Evolutionary conservation across 2,797 vertebrate species (phyloP), one percentile per base, ranked within the genome.

Genomic region (Antrozous pallidus): DNA sequence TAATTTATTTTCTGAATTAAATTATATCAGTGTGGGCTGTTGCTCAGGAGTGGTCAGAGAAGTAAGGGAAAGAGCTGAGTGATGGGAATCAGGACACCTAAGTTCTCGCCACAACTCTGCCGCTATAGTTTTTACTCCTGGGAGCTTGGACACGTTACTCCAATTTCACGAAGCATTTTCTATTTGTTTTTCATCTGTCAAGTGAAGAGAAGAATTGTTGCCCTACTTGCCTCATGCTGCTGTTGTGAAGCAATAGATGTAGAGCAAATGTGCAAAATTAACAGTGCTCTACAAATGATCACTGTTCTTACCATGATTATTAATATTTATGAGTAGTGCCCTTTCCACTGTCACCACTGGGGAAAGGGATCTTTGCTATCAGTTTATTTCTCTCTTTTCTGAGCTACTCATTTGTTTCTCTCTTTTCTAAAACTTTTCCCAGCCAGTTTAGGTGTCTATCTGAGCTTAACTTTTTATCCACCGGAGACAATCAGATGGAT

Each of bases 251-350:
- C 36, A 65, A 61, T 3, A 74, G 45, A 82, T 28, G 11, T 40
- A 63, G 56, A 86, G 69, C 49, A 90, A 73, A 80, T 28, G 51
- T 90, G 49, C 58, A 51, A 71, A 86, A 69, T 94, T 51, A 91
- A 80, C 22, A 54, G 11, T 4, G 40, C 16, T 84, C 73, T 69
- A 47, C 31, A 58, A 77, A 38, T 49, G 28, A 49, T 26, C 61
- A 17, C 56, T 80, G 36, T 84, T 74, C 91, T 78, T 71, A 31
- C 17, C 47, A 69, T 40, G n/a, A 36, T 26, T 28, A 31, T 71
- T 80, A 93, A 84, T 49, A 92, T 87, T 90, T 75, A 70, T 80
- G 69, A 83, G 40, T 40, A 69, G 36, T n/a, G 22, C n/a, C 36
- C 38, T 88, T 71, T 82, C 79, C n/a, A 40, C 22, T 40, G 5